These are phyloP conservation scores for Oreocharis arfaki DNA, from an alignment of 2,113 vertebrate species.

Conservation along the genomic window DNA sequence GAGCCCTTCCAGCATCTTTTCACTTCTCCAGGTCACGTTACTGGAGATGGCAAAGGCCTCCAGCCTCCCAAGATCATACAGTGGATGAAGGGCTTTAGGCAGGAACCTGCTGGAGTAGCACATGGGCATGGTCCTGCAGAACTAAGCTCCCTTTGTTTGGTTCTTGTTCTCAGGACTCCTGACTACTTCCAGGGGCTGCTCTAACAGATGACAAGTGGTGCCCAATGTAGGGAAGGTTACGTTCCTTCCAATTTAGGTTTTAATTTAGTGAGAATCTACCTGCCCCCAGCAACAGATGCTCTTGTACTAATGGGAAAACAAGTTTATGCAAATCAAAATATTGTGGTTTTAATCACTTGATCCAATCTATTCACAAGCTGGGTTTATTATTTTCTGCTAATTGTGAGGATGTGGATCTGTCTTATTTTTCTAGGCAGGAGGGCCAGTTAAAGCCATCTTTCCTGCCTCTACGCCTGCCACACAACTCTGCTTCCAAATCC, in stretches of 20 bases:
- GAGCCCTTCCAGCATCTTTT: background rate
- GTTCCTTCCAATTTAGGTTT: background rate
- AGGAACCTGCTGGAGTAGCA: background rate
- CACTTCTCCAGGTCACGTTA: fast-evolving
- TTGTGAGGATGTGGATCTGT: background rate
- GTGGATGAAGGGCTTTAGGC: background rate
- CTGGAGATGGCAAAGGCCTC: background rate
- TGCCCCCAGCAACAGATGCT: slow-evolving; percentile 6
- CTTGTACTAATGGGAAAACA: background rate
- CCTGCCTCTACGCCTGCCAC: background rate
- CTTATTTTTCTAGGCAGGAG: background rate
- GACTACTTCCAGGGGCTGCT: background rate
- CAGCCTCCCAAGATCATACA: background rate
- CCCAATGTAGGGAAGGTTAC: fast-evolving
- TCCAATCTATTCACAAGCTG: background rate
- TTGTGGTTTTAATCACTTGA: slow-evolving; percentile 21
- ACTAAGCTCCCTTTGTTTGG: background rate
- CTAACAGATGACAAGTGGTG: fast-evolving
- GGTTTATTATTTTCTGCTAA: slow-evolving; percentile 25
- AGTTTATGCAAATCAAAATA: slow-evolving; percentile 30
- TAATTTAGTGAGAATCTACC: background rate
- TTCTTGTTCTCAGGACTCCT: background rate
- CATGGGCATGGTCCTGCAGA: background rate
- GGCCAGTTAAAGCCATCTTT: background rate
- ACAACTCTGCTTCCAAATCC: background rate